Evolutionary conservation across 2,888 invertebrate species (phyloP).

Genomic region (Synergus gifuensis): DNA sequence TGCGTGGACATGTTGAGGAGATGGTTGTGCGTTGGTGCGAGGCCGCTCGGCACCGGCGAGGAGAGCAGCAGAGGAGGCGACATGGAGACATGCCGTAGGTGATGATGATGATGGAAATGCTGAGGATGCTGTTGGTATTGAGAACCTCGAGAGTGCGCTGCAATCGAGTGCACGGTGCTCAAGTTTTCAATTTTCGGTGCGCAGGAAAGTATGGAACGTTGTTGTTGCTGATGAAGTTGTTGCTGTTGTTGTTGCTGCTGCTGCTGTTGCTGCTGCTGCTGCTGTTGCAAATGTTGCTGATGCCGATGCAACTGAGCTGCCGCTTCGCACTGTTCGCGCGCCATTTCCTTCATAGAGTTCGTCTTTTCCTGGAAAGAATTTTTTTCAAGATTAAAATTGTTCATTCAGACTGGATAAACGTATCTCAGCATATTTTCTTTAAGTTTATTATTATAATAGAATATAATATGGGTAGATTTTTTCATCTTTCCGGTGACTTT

Average conservation of each 20-base stretch:
- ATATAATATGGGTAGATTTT: no score
- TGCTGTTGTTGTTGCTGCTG: conserved; percentile 71
- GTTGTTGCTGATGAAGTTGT: conserved; percentile 60
- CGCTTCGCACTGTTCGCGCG: conserved; percentile 76
- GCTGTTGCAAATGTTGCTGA: conserved; percentile 70
- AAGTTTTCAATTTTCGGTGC: conserved; percentile 38
- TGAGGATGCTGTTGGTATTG: conserved; percentile 76
- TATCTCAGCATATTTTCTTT: no score
- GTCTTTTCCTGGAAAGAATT: conserved; percentile 83
- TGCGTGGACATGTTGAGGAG: conserved; percentile 45
- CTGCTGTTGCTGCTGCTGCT: conserved; percentile 66
- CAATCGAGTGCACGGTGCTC: conserved; percentile 47
- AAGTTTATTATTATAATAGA: no score
- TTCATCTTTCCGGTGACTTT: no score
- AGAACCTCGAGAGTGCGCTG: conserved; percentile 40
- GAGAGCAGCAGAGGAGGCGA: conserved; percentile 45
- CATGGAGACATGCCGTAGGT: conserved; percentile 47
- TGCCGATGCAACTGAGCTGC: conserved; percentile 72
- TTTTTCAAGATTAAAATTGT: neutral
- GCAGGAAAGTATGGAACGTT: conserved; percentile 69
- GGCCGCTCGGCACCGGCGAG: conserved; percentile 44
- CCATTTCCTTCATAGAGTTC: conserved; percentile 86
- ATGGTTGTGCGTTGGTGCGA: conserved; percentile 47
- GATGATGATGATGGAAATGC: conserved; percentile 66
- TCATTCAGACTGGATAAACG: neutral